phyloP scores from a whole-genome alignment of 2,888 invertebrate species.

The Tipula vernalis region DNA sequence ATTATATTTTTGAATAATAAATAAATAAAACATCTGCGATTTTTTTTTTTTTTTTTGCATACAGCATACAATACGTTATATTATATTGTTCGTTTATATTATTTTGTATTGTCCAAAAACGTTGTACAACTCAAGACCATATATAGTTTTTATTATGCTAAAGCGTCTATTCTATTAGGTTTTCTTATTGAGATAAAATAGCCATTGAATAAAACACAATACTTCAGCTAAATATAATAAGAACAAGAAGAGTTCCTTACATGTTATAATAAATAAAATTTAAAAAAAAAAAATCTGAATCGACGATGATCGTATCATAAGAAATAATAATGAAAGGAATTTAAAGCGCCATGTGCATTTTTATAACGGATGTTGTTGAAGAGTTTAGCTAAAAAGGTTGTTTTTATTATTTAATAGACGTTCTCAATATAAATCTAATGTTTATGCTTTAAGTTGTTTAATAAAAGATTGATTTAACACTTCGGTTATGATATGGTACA shows the following conservation, averaged over 20 bases:
- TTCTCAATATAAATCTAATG: neutral
- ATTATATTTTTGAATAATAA: neutral
- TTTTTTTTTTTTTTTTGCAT: neutral
- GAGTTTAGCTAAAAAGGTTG: neutral
- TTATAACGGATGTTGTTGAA: neutral
- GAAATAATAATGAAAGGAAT: neutral
- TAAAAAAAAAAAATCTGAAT: neutral
- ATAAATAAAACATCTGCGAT: neutral
- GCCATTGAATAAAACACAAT: neutral
- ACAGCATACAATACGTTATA: neutral
- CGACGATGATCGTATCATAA: neutral
- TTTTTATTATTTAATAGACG: neutral
- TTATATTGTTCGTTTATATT: neutral
- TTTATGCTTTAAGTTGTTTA: no score
- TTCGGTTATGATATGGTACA: neutral
- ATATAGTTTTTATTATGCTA: neutral
- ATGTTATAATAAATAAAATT: neutral
- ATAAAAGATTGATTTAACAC: neutral
- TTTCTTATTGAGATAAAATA: neutral
- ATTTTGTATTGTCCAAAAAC: neutral
- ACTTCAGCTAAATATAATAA: neutral
- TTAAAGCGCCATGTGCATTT: neutral
- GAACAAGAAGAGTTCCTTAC: neutral
- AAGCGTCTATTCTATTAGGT: neutral
- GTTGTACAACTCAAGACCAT: neutral